phyloP scores from a whole-genome alignment of 1,140 invertebrate species.

The Drosophila funebris region DNA sequence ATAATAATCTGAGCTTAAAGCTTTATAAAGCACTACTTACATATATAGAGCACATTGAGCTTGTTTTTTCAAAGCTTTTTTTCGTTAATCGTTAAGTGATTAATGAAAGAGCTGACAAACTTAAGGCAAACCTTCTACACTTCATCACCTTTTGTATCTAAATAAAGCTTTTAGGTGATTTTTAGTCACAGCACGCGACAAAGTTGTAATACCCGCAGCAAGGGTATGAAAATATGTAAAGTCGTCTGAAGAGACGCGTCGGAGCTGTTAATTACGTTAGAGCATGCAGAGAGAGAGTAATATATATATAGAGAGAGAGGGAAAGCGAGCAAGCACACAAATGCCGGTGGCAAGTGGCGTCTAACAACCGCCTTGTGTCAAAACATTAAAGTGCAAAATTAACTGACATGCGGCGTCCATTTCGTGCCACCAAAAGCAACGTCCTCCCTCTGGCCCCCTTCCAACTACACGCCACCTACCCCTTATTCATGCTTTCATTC shows the following conservation, averaged over 20 bases:
- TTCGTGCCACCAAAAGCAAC: slow-evolving; percentile 30
- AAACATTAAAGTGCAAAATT: slow-evolving; percentile 61
- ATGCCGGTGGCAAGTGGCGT: slow-evolving; percentile 39
- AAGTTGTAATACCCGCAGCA: not conserved
- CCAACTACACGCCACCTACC: not conserved
- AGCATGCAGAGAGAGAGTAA: slow-evolving; percentile 29
- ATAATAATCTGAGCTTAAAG: too few relatives aligned
- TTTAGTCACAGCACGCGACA: not conserved
- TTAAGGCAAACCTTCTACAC: too few relatives aligned
- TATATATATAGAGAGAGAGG: not conserved
- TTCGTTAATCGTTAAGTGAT: too few relatives aligned
- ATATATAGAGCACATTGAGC: too few relatives aligned
- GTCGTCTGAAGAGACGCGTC: slow-evolving; percentile 40
- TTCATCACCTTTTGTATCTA: too few relatives aligned
- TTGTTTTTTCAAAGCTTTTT: too few relatives aligned
- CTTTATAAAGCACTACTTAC: too few relatives aligned
- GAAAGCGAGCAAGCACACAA: not conserved
- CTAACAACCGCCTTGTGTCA: slow-evolving; percentile 54
- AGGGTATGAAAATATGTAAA: slow-evolving; percentile 34
- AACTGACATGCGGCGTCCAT: slow-evolving; percentile 54
- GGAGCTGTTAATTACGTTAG: slow-evolving; percentile 61
- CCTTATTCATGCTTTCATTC: not conserved
- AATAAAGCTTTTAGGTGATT: too few relatives aligned
- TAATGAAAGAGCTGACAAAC: too few relatives aligned
- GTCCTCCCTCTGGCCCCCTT: not conserved